A percentile compares a stretch with the other conserved stretches of the same genome.
Evolutionary conservation across 2,888 invertebrate species (phyloP).

Genomic region (Lycophotia porphyrea): DNA sequence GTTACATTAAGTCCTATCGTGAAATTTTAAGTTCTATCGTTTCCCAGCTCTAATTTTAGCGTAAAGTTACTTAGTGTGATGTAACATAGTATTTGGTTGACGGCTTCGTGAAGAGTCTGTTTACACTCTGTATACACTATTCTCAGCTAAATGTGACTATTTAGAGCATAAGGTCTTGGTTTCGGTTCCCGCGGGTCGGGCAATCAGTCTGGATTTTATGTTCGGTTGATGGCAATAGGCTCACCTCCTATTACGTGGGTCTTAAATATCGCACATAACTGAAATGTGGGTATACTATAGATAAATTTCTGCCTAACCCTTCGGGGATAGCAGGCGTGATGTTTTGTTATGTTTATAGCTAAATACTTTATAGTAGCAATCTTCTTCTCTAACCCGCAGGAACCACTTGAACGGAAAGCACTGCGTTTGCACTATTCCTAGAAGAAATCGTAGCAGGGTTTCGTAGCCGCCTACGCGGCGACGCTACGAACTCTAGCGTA

Average conservation of each 20-base stretch:
- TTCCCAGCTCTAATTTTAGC: no score
- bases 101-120: no score
- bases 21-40: no score
- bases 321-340: neutral
- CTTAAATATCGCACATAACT: neutral
- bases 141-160: no score
- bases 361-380: neutral
- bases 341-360: neutral
- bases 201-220: neutral
- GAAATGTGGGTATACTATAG: neutral
- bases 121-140: no score
- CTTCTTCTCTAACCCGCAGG: neutral
- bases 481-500: constrained; percentile 28
- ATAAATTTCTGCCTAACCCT: neutral
- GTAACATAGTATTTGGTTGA: no score
- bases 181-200: no score
- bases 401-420: neutral
- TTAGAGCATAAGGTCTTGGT: no score
- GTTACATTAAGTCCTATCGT: no score
- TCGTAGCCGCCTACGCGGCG: constrained; percentile 30
- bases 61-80: no score
- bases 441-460: constrained; percentile 13
- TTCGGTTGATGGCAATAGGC: neutral
- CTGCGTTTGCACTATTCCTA: neutral
- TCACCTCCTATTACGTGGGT: neutral